Percentiles rank a stretch among this genome's conserved stretches.
These are phyloP conservation scores for Leptinotarsa rubiginosa DNA, from an alignment of 2,888 invertebrate genomes.

Conservation along the genomic window DNA sequence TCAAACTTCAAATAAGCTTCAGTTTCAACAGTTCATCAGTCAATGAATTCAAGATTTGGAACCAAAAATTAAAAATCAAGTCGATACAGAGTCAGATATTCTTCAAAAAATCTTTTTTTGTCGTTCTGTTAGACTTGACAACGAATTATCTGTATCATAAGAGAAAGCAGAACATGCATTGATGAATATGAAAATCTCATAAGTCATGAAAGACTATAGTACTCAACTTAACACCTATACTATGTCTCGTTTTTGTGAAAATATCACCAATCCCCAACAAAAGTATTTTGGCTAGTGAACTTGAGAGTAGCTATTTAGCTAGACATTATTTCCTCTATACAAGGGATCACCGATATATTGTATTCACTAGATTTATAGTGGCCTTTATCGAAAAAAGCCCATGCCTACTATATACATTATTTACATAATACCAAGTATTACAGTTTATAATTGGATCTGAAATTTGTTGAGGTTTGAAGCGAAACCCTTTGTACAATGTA, in stretches of 20 bases:
- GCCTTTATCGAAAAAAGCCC: conserved; percentile 60
- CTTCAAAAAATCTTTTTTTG: too few species aligned
- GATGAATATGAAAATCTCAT: too few species aligned
- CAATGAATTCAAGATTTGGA: too few species aligned
- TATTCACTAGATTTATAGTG: conserved; percentile 59
- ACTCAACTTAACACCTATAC: background rate
- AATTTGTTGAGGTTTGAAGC: conserved; percentile 48
- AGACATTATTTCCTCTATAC: conserved; percentile 61
- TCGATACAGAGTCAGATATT: too few species aligned
- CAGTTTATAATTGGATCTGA: conserved; percentile 47
- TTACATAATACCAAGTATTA: conserved; percentile 46
- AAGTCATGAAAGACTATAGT: too few species aligned
- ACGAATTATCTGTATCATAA: too few species aligned
- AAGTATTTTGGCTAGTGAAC: conserved; percentile 61
- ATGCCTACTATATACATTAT: conserved; percentile 58
- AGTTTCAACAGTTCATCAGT: too few species aligned
- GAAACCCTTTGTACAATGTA: conserved; percentile 53
- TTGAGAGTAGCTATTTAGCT: conserved; percentile 58
- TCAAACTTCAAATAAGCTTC: too few species aligned
- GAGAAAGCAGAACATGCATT: too few species aligned
- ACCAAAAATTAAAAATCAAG: too few species aligned
- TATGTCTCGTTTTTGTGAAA: conserved; percentile 13
- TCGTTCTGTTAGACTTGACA: too few species aligned
- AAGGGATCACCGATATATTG: conserved; percentile 56
- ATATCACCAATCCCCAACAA: conserved; percentile 31